Evolutionary conservation across 1,140 invertebrate genomes (phyloP).

Genomic region (Epicauta chinensis): DNA sequence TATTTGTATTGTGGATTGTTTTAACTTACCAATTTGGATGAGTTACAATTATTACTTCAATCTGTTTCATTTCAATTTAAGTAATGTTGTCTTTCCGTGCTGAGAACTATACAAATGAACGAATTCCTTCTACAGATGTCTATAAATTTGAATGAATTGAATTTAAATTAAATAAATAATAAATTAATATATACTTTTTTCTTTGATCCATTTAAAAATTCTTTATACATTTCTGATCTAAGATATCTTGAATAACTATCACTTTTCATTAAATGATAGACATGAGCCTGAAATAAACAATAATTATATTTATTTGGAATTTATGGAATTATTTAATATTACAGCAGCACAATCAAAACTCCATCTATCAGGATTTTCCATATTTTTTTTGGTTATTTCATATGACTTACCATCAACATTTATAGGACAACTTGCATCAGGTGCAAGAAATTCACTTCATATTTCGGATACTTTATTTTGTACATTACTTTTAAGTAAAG

Average conservation of each 20-base stretch:
- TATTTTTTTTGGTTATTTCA: slow-evolving; percentile 71
- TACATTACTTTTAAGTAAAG: slow-evolving; percentile 78
- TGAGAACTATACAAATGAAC: slow-evolving; percentile 79
- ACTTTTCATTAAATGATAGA: slow-evolving; percentile 99
- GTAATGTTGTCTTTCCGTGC: slow-evolving; percentile 59
- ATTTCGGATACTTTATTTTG: slow-evolving; percentile 82
- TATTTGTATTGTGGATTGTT: slow-evolving; percentile 33
- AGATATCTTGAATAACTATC: slow-evolving; percentile 97
- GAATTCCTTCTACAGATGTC: slow-evolving; percentile 81
- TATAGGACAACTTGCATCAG: slow-evolving; percentile 91
- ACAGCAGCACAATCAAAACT: slow-evolving; percentile 97
- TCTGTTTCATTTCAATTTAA: slow-evolving; percentile 26
- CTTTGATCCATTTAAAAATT: slow-evolving; percentile 90
- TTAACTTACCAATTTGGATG: slow-evolving; percentile 17
- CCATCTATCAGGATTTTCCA: slow-evolving; percentile 82
- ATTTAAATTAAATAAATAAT: neutral
- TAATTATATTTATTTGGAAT: neutral
- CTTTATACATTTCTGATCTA: slow-evolving; percentile 98
- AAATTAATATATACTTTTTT: slow-evolving; percentile 70
- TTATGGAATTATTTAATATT: slow-evolving; percentile 37
- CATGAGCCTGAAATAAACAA: slow-evolving; percentile 71
- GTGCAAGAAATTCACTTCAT: slow-evolving; percentile 90
- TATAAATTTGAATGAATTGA: slow-evolving; percentile 42
- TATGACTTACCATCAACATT: slow-evolving; percentile 92
- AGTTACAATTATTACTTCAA: slow-evolving; percentile 18